Evolutionary conservation across 2,888 invertebrate genomes (phyloP).

Genomic region (Ochropleura plecta): DNA sequence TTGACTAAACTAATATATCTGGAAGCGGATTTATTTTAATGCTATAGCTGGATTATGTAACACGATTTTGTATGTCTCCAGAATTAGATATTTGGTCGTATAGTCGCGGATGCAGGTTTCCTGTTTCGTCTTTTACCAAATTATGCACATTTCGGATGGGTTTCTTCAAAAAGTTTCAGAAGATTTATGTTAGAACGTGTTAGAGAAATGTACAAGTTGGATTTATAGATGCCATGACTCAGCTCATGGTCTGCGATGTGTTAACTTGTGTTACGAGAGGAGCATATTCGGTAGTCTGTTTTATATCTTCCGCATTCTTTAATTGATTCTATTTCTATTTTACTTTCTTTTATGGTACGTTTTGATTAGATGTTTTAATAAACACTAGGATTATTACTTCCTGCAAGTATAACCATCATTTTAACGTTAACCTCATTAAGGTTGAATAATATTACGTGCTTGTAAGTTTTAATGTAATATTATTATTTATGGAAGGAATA

Average conservation of each 20-base stretch:
- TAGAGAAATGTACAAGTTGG: constrained; percentile 40
- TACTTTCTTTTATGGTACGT: constrained; percentile 78
- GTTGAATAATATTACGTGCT: constrained; percentile 48
- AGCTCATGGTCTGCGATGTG: constrained; percentile 69
- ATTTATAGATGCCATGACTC: constrained; percentile 65
- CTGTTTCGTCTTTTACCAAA: constrained; percentile 63
- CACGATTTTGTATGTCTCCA: constrained; percentile 57
- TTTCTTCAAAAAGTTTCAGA: constrained; percentile 61
- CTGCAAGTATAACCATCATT: constrained; percentile 67
- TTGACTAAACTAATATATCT: constrained; percentile 63
- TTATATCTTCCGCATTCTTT: constrained; percentile 86
- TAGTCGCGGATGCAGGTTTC: constrained; percentile 74
- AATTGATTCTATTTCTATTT: constrained; percentile 82
- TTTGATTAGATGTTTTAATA: constrained; percentile 73
- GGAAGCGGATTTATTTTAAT: constrained; percentile 65
- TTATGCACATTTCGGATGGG: constrained; percentile 61
- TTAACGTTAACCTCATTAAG: constrained; percentile 65
- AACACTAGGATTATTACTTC: constrained; percentile 75
- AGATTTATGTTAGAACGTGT: constrained; percentile 62
- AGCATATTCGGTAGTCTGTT: constrained; percentile 73
- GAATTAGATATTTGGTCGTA: constrained; percentile 69
- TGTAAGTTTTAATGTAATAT: constrained; percentile 29
- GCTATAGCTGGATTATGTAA: constrained; percentile 62
- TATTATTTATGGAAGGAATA: constrained; percentile 31
- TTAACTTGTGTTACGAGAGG: constrained; percentile 67